phyloP scores from a whole-genome alignment of 1,140 invertebrate species.

The Macrobrachium rosenbergii region DNA sequence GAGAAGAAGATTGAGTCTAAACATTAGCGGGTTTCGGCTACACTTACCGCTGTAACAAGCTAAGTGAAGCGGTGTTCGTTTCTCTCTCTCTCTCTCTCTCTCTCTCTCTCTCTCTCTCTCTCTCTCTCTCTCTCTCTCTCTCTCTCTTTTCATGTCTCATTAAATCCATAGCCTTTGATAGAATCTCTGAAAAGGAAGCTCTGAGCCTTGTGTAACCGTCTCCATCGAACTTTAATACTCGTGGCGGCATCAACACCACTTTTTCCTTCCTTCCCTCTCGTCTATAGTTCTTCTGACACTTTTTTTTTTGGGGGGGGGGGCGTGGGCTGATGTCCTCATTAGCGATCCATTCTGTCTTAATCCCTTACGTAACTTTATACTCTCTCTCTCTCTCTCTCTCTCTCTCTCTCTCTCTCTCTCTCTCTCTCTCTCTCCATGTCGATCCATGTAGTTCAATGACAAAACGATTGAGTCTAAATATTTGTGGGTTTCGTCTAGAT shows the following conservation, averaged over 20 bases:
- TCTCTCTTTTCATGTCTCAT: neutral
- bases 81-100: slow-evolving; percentile 4
- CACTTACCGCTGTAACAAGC: neutral
- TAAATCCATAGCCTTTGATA: neutral
- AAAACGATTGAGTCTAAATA: too few species aligned
- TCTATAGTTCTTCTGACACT: too few species aligned
- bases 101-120: neutral
- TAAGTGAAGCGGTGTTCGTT: neutral
- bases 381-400: slow-evolving; percentile 6
- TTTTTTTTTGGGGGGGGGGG: too few species aligned
- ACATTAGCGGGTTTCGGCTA: neutral
- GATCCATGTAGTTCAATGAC: too few species aligned
- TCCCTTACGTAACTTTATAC: neutral
- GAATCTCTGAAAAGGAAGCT: neutral
- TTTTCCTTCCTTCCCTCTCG: too few species aligned
- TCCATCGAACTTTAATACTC: too few species aligned
- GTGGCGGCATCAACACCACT: too few species aligned
- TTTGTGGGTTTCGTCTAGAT: neutral
- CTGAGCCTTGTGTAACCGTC: too few species aligned
- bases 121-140: neutral
- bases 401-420: slow-evolving; percentile 17
- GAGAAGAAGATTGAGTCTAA: slow-evolving; percentile 6
- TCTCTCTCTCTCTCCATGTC: neutral
- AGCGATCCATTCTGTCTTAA: neutral
- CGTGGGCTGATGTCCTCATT: neutral